Conservation (phyloP, 2,888 invertebrate species). For the Oxytorus armatus region DNA sequence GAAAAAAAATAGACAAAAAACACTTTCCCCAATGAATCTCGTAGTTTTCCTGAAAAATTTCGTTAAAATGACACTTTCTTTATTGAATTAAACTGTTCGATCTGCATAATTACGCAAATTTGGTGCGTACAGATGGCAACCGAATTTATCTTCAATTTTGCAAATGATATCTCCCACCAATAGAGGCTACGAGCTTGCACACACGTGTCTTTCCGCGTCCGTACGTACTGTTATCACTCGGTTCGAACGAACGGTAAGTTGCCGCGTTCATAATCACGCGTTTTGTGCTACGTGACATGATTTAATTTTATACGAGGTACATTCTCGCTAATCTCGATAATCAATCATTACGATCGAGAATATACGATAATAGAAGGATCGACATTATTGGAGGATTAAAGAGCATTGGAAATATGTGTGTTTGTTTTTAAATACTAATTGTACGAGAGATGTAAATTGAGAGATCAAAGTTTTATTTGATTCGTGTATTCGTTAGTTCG, state of each 20-base stretch:
- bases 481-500: too few relatives aligned
- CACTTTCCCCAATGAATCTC: too few relatives aligned
- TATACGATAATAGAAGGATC: background rate
- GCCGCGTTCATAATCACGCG: slow-evolving; percentile 4
- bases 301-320: slow-evolving; percentile 3
- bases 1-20: too few relatives aligned
- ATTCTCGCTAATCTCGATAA: background rate
- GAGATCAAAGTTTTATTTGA: too few relatives aligned
- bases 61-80: too few relatives aligned
- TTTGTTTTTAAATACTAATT: background rate
- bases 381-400: background rate
- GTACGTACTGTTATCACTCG: slow-evolving; percentile 1
- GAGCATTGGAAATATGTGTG: background rate
- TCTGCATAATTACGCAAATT: too few relatives aligned
- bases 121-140: too few relatives aligned
- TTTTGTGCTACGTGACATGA: slow-evolving; percentile 15
- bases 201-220: background rate
- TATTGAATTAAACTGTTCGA: too few relatives aligned
- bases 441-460: background rate
- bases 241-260: background rate
- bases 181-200: too few relatives aligned
- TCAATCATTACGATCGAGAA: background rate
- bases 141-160: too few relatives aligned
- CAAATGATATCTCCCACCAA: too few relatives aligned
- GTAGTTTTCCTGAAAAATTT: too few relatives aligned